A percentile compares a stretch with the other conserved stretches of the same genome.
Evolutionary conservation across 2,888 invertebrate genomes (phyloP).

Genomic region (Teleogryllus oceanicus): DNA sequence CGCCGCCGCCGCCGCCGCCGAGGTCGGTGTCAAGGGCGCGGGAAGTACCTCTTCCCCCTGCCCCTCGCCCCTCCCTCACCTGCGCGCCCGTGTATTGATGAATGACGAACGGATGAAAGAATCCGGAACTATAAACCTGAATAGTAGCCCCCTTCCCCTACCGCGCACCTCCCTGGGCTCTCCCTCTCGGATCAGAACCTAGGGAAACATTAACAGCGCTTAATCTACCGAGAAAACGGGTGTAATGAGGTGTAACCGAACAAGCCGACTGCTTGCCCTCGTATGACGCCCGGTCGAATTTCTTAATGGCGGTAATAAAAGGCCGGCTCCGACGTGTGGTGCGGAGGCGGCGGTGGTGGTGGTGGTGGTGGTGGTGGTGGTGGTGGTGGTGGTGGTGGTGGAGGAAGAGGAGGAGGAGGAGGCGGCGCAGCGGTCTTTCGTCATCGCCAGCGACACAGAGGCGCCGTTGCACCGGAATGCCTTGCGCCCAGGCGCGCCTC

Average conservation of each 20-base stretch:
- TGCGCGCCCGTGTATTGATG: background rate
- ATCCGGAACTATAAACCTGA: conserved; percentile 1
- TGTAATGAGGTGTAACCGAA: conserved; percentile 9
- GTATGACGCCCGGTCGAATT: background rate
- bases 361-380: background rate
- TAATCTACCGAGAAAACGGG: conserved; percentile 18
- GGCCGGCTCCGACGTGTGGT: background rate
- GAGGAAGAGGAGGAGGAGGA: background rate
- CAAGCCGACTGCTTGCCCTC: background rate
- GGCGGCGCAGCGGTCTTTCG: too few relatives aligned
- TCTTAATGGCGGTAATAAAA: background rate
- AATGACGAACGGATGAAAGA: background rate
- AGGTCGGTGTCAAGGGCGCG: conserved; percentile 18
- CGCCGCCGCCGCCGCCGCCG: background rate
- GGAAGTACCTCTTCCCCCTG: background rate
- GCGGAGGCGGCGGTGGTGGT: background rate
- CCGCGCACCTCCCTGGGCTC: background rate
- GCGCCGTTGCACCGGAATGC: too few relatives aligned
- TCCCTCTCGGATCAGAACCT: background rate
- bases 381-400: background rate
- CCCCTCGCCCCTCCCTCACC: background rate
- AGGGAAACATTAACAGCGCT: background rate
- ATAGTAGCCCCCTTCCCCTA: background rate
- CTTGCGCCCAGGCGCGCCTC: too few relatives aligned
- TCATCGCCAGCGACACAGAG: too few relatives aligned